Percentiles rank a stretch among this genome's conserved stretches.
Conservation (phyloP, 2,113 vertebrate species). For the Sorex araneus region DNA sequence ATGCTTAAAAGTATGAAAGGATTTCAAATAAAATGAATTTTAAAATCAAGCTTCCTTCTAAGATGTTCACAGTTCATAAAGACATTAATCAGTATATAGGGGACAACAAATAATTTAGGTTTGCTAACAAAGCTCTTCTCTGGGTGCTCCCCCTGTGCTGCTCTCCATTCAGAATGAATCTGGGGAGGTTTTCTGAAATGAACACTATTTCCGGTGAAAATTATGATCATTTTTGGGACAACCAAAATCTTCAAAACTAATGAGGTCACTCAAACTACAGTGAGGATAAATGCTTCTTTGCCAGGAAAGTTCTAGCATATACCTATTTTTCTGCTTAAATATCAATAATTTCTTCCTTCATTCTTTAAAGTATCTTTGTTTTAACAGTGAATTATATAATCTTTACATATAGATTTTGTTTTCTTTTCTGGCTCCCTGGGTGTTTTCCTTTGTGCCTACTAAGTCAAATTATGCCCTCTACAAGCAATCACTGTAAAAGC, state of each 20-base stretch:
- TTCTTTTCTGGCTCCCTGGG: background rate
- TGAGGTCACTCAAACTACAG: background rate
- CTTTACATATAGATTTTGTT: conserved; percentile 17
- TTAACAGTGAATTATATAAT: conserved; percentile 24
- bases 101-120: conserved; percentile 15
- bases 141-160: background rate
- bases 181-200: conserved; percentile 1
- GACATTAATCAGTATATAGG: background rate
- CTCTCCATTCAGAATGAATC: background rate
- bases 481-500: background rate
- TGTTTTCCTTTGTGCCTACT: conserved; percentile 10
- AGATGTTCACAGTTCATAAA: conserved; percentile 65
- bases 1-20: conserved; percentile 80
- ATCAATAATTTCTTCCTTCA: conserved; percentile 27
- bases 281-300: background rate
- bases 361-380: conserved; percentile 34
- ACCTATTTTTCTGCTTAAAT: conserved; percentile 36
- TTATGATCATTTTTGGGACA: background rate
- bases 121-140: background rate
- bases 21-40: conserved; percentile 84
- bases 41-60: conserved; percentile 65
- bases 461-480: background rate
- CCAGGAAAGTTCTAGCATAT: background rate
- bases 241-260: conserved; percentile 18
- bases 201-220: background rate